A percentile compares a stretch with the other conserved stretches of the same genome.
Evolutionary conservation across 2,113 vertebrate species (phyloP).

Genomic region (Vidua macroura): DNA sequence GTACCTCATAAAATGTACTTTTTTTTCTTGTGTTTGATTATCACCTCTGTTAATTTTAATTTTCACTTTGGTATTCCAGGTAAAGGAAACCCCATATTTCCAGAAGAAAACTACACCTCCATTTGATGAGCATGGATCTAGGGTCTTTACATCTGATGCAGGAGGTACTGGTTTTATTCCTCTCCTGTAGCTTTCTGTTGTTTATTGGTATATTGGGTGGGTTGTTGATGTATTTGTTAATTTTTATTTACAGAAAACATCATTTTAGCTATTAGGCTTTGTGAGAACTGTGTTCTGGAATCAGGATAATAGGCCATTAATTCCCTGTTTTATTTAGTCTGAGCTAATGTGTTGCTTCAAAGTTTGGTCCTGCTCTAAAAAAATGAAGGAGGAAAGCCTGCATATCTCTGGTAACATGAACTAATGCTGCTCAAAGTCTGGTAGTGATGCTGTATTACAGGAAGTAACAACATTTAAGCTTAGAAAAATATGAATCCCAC

Average conservation of each 20-base stretch:
- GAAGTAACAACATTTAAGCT: not conserved
- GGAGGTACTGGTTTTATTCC: slow-evolving; percentile 67
- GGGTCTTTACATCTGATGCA: slow-evolving; percentile 81
- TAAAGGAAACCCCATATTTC: slow-evolving; percentile 92
- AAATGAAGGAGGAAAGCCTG: not conserved
- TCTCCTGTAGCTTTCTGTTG: not conserved
- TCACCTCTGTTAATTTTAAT: not conserved
- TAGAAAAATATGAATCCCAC: not conserved
- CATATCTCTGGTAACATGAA: not conserved
- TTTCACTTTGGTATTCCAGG: slow-evolving; percentile 65
- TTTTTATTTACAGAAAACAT: not conserved
- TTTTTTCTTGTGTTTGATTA: not conserved
- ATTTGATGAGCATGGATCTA: slow-evolving; percentile 83
- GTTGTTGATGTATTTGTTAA: not conserved
- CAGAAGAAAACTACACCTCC: slow-evolving; percentile 90
- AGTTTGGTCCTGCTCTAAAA: not conserved
- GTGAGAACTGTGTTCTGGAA: not conserved
- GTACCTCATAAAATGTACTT: not conserved
- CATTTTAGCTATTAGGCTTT: not conserved
- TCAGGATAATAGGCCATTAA: not conserved
- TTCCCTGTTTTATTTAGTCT: not conserved
- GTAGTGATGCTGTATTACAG: not conserved
- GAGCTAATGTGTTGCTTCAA: not conserved
- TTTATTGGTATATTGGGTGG: not conserved
- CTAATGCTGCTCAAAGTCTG: not conserved